These are phyloP conservation scores for Huso huso DNA, from an alignment of 2,797 vertebrate species.

Conservation along the genomic window DNA sequence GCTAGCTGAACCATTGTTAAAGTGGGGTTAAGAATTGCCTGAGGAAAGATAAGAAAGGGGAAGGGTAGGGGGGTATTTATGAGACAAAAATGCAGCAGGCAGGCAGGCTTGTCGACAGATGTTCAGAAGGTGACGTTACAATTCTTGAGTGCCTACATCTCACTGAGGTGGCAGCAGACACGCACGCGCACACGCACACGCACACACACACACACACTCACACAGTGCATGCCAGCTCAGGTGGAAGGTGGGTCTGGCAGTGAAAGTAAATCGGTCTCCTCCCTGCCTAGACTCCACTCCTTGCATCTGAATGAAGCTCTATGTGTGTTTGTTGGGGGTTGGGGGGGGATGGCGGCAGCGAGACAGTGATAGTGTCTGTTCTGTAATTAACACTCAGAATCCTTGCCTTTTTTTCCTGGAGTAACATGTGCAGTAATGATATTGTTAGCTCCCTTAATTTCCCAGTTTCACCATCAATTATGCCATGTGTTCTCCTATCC, in stretches of 20 bases:
- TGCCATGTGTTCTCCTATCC: slow-evolving; percentile 65
- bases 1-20: slow-evolving; percentile 20
- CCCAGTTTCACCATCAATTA: slow-evolving; percentile 71
- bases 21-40: slow-evolving; percentile 4
- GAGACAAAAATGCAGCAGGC: slow-evolving; percentile 2
- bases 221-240: slow-evolving; percentile 35
- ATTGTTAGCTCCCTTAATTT: slow-evolving; percentile 60
- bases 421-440: slow-evolving; percentile 53
- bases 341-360: not conserved
- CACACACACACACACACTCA: not conserved
- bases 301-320: slow-evolving; percentile 13
- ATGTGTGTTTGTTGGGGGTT: slow-evolving; percentile 4
- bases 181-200: too few relatives aligned
- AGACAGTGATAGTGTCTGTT: slow-evolving; percentile 2
- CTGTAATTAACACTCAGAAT: slow-evolving; percentile 55
- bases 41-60: too few relatives aligned
- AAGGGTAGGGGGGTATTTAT: too few relatives aligned
- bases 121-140: slow-evolving; percentile 23
- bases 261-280: not conserved
- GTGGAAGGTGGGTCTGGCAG: slow-evolving; percentile 26
- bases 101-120: slow-evolving; percentile 31
- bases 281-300: not conserved
- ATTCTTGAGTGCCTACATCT: slow-evolving; percentile 13
- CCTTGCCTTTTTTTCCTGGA: slow-evolving; percentile 41
- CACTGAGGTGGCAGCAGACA: slow-evolving; percentile 23